Percentiles rank a stretch among this genome's conserved stretches.
Evolutionary conservation across 2,888 invertebrate genomes (phyloP).

Genomic region (Axea sp.): DNA sequence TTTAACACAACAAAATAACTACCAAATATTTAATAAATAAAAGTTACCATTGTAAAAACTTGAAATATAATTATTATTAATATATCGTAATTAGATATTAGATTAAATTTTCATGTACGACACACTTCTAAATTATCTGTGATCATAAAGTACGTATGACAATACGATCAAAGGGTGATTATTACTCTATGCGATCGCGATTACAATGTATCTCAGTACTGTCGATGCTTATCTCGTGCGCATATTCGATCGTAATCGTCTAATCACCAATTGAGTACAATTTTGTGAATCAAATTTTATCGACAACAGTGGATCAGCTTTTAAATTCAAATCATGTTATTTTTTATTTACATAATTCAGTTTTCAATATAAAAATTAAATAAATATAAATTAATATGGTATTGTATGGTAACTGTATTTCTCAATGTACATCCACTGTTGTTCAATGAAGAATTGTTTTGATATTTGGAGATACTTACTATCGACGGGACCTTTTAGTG

Average conservation of each 20-base stretch:
- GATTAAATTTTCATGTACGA: slow-evolving; percentile 11
- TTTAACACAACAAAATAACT: no score
- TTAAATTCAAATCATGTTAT: slow-evolving; percentile 8
- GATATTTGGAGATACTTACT: slow-evolving; percentile 82
- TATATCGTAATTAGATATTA: no score
- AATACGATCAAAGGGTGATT: slow-evolving; percentile 47
- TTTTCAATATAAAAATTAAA: no score
- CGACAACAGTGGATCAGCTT: slow-evolving; percentile 40
- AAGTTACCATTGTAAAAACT: no score
- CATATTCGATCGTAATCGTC: slow-evolving; percentile 34
- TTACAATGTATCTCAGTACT: slow-evolving; percentile 27
- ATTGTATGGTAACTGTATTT: no score
- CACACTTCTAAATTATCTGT: slow-evolving; percentile 38
- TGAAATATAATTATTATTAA: no score
- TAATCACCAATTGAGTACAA: slow-evolving; percentile 34
- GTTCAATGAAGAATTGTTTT: background rate
- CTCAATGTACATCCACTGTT: slow-evolving; percentile 31
- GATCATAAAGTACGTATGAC: slow-evolving; percentile 40
- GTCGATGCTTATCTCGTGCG: slow-evolving; percentile 26
- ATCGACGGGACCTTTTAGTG: slow-evolving; percentile 87
- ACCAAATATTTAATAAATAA: no score
- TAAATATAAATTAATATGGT: no score
- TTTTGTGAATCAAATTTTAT: slow-evolving; percentile 52
- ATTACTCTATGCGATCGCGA: slow-evolving; percentile 44
- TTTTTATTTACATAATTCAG: no score